Base-by-base conservation (phyloP, 2,888 invertebrate species). In the Drosophila trichaetosa region DNA sequence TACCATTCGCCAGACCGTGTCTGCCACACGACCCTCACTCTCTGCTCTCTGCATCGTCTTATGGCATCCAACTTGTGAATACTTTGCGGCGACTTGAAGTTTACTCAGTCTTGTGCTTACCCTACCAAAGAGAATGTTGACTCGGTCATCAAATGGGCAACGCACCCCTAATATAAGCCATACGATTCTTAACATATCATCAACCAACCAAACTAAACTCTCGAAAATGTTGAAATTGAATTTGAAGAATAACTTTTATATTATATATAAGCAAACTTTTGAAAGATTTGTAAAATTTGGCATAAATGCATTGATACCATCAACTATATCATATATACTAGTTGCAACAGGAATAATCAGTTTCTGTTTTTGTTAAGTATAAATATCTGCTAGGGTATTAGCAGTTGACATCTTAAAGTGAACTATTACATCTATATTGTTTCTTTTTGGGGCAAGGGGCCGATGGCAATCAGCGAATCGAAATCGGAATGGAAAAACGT, bases 381-480 rank as follows among this genome's bases (percentile, higher is more conserved):
- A 7, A 16, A 46, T 46, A 16, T 46, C 10, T 31, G 16, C 11
- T 52, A 67, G 67, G 21, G 67, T 38, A 54, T 67, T 27, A 8
- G 11, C 18, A 29, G 5, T 27, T 27, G 33, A 38, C 27, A 24
- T 29, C 4, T 21, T 27, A 21, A 21, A 4, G 6, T n/a, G 7
- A 2, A 56, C 56, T 38, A 18, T 56, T n/a, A 4, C 7, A 38
- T 38, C 56, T 56, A 8, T 40, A 10, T 57, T 31, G 29, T 18
- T 10, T 16, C 29, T 13, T 29, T 29, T 21, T 18, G 10, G 10
- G 6, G 57, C 57, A 24, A 16, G 42, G 42, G 42, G 11, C 42
- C 40, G 52, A 48, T 79, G 73, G 85, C 85, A 83, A 83, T 83
- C 85, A 87, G 74, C 74, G 67, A 73, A 54, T 62, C 57, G 79